phyloP scores from a whole-genome alignment of 2,797 vertebrate species.

The Oceanodroma leucorhoa region DNA sequence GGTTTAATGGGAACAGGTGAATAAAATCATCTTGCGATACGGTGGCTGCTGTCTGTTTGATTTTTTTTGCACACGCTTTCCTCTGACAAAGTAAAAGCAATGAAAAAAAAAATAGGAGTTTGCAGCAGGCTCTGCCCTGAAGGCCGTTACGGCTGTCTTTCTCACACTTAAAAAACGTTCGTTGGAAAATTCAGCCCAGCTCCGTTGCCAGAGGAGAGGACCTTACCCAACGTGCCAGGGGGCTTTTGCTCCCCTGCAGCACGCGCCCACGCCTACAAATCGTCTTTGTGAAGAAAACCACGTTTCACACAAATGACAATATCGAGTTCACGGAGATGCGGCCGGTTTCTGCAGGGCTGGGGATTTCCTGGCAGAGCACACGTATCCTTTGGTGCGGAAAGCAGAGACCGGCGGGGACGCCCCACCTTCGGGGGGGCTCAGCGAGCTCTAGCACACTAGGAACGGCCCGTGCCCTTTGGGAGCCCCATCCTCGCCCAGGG shows the following conservation, averaged over 20 bases:
- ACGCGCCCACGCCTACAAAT: neutral
- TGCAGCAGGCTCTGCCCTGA: neutral
- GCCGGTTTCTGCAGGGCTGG: neutral
- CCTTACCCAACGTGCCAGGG: rapidly evolving
- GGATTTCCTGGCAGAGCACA: neutral
- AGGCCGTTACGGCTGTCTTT: neutral
- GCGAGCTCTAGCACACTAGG: neutral
- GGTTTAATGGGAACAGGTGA: neutral
- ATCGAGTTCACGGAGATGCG: neutral
- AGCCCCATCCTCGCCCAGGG: neutral
- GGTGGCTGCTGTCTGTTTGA: neutral
- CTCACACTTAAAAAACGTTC: neutral
- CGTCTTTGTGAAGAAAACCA: neutral
- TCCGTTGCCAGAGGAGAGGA: neutral
- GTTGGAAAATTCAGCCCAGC: neutral
- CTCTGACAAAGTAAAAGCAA: neutral
- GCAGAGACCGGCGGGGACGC: neutral
- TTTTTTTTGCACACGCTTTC: rapidly evolving
- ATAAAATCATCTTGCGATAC: neutral
- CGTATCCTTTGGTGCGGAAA: neutral
- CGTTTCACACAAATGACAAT: neutral
- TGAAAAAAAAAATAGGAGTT: neutral
- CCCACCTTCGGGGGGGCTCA: neutral
- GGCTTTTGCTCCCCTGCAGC: neutral
- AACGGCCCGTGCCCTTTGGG: neutral